Percentiles rank a stretch among this genome's conserved stretches.
Evolutionary conservation across 2,113 vertebrate species (phyloP).

Genomic region (Nycticryphes semicollaris): DNA sequence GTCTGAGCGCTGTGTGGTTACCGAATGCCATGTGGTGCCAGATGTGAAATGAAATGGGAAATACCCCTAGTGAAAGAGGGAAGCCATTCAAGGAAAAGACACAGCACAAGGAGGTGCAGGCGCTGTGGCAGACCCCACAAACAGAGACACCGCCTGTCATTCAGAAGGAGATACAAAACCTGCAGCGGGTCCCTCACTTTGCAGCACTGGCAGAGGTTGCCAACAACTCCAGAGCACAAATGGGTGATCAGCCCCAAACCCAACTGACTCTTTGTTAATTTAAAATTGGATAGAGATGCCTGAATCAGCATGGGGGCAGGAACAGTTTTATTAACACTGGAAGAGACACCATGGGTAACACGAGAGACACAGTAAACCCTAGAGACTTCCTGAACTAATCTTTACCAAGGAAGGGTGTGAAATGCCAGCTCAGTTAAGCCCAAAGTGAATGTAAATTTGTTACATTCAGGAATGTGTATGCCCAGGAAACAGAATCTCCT

Average conservation of each 20-base stretch:
- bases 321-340: neutral
- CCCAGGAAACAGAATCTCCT: neutral
- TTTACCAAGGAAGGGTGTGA: neutral
- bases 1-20: neutral
- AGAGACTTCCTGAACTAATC: neutral
- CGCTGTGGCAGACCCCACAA: neutral
- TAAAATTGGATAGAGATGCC: neutral
- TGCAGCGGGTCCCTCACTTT: fast-evolving
- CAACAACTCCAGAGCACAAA: neutral
- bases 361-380: neutral
- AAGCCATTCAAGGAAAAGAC: neutral
- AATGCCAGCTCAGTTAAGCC: neutral
- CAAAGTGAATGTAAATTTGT: neutral
- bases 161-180: neutral
- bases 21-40: neutral
- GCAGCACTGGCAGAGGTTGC: neutral
- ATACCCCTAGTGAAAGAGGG: neutral
- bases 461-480: neutral
- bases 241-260: neutral
- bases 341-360: neutral
- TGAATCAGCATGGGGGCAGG: neutral
- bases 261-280: neutral
- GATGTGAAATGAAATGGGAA: neutral
- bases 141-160: neutral
- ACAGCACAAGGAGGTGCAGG: neutral